A percentile compares a stretch with the other conserved stretches of the same genome.
Evolutionary conservation across 2,113 vertebrate species (phyloP).

Genomic region (Chelonoidis abingdonii): DNA sequence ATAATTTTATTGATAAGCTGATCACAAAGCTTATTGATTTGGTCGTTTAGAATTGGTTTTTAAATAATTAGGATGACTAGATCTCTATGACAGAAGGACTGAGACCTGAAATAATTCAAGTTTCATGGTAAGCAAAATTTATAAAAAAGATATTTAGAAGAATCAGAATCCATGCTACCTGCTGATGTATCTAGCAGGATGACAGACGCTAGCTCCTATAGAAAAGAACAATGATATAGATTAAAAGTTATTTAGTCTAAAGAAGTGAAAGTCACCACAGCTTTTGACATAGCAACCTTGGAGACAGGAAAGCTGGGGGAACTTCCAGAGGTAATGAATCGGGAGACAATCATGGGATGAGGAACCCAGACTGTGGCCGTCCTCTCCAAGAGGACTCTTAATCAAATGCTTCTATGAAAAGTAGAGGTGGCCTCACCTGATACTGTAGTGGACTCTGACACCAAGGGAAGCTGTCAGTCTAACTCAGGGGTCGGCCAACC

Average conservation of each 20-base stretch:
- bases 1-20: too few species aligned
- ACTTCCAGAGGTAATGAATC: background rate
- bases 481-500: background rate
- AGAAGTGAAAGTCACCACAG: background rate
- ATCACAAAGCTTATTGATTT: background rate
- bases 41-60: background rate
- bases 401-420: background rate
- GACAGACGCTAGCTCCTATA: background rate
- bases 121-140: too few species aligned
- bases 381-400: background rate
- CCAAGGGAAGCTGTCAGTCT: background rate
- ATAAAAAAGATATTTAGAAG: too few species aligned
- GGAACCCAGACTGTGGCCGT: background rate
- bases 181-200: background rate
- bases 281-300: background rate
- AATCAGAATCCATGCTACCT: too few species aligned
- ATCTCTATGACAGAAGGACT: background rate
- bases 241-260: background rate
- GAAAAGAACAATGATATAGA: background rate
- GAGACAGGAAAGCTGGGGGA: background rate
- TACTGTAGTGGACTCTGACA: background rate
- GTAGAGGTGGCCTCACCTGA: background rate
- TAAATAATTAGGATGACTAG: background rate
- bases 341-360: background rate
- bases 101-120: background rate